Evolutionary conservation across 2,888 invertebrate genomes (phyloP).

Genomic region (Drosophila tanythrix): DNA sequence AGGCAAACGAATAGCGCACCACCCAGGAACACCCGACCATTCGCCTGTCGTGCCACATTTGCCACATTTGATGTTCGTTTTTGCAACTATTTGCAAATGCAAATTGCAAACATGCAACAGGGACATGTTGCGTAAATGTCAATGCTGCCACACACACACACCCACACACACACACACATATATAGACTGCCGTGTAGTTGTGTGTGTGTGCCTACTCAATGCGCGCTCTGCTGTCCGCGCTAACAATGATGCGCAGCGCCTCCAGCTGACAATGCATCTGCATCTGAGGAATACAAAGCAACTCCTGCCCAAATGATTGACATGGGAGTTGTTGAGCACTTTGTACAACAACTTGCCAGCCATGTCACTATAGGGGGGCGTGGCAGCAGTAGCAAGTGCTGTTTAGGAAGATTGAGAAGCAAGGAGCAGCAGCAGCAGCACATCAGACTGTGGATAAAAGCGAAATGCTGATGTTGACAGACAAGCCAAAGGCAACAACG

Average conservation of each 20-base stretch:
- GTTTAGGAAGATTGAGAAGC: conserved; percentile 26
- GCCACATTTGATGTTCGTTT: conserved; percentile 79
- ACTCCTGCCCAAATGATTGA: conserved; percentile 60
- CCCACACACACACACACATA: conserved; percentile 20
- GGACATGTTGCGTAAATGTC: conserved; percentile 82
- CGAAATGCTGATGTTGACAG: conserved; percentile 39
- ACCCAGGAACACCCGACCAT: conserved; percentile 1
- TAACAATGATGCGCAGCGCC: conserved; percentile 58
- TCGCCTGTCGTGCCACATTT: conserved; percentile 58
- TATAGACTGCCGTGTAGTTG: not conserved
- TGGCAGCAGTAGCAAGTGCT: conserved; percentile 20
- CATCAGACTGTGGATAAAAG: conserved; percentile 9
- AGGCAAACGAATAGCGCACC: not conserved
- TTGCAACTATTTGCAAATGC: conserved; percentile 81
- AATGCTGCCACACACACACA: conserved; percentile 54
- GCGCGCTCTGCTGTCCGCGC: conserved; percentile 52
- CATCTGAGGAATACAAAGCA: conserved; percentile 32
- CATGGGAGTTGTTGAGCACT: conserved; percentile 45
- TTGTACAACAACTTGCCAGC: conserved; percentile 16
- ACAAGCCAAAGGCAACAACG: conserved; percentile 12
- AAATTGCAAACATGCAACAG: conserved; percentile 81
- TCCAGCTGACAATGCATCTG: conserved; percentile 25
- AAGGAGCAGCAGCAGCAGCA: not conserved
- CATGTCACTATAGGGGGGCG: conserved; percentile 23
- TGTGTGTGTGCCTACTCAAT: conserved; percentile 55